Percentiles rank a stretch among this genome's conserved stretches.
These are phyloP conservation scores for Habropoda laboriosa DNA, from an alignment of 1,140 invertebrate genomes.

Conservation along the genomic window DNA sequence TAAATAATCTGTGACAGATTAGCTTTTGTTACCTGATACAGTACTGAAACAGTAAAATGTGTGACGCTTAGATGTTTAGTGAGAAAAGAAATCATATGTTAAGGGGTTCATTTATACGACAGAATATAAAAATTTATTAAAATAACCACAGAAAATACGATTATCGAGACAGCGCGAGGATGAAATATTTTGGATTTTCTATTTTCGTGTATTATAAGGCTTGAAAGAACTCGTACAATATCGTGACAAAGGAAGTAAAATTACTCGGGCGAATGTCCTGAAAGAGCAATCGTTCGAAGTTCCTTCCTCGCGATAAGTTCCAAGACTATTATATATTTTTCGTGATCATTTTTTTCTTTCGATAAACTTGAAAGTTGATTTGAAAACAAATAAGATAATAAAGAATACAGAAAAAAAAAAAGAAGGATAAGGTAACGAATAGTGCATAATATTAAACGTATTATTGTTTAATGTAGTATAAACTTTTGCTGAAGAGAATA, in stretches of 20 bases:
- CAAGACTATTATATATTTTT: not conserved
- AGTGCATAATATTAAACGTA: not conserved
- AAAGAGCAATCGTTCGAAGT: conserved; percentile 67
- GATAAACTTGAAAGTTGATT: not conserved
- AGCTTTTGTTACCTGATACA: too few relatives aligned
- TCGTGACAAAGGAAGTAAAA: conserved; percentile 61
- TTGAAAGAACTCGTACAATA: conserved; percentile 62
- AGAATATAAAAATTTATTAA: too few relatives aligned
- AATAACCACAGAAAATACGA: not conserved
- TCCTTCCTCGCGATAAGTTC: conserved; percentile 62
- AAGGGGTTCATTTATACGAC: too few relatives aligned
- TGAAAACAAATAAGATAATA: not conserved
- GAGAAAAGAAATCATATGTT: too few relatives aligned
- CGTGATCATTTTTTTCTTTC: not conserved
- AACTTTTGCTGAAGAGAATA: not conserved
- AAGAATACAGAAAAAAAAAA: not conserved
- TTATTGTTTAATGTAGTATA: not conserved
- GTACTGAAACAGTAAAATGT: too few relatives aligned
- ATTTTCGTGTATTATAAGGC: conserved; percentile 17
- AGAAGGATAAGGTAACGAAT: not conserved
- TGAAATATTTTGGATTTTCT: not conserved
- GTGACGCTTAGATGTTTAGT: too few relatives aligned
- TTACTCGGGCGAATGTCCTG: conserved; percentile 69
- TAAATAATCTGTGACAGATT: too few relatives aligned
- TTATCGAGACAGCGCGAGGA: not conserved